A percentile compares a stretch with the other conserved stretches of the same genome.
These are phyloP conservation scores for Eleutherodactylus coqui DNA, from an alignment of 2,797 vertebrate species.

Conservation along the genomic window DNA sequence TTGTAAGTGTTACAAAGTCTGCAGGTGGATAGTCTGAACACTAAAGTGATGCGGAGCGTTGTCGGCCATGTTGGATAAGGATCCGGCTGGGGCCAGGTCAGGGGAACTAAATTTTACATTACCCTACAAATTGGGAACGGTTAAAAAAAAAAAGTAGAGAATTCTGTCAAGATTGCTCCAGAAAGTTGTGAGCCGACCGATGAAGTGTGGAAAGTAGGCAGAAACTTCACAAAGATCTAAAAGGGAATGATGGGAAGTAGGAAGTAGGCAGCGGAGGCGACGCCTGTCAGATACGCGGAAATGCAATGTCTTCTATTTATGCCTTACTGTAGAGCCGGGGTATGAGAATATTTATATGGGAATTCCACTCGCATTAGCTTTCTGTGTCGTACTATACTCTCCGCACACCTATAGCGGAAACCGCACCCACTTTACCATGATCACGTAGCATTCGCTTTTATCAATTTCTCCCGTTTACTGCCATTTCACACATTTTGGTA, in stretches of 20 bases:
- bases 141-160: not conserved
- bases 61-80: not conserved
- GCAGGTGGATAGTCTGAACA: slow-evolving; percentile 34
- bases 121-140: not conserved
- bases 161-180: slow-evolving; percentile 16
- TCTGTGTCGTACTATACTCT: not conserved
- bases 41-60: slow-evolving; percentile 34
- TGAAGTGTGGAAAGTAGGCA: slow-evolving; percentile 14
- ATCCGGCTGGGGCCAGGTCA: not conserved
- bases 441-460: not conserved
- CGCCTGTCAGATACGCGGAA: not conserved
- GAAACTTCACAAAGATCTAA: slow-evolving; percentile 3
- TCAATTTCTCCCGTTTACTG: no score
- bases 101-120: slow-evolving; percentile 9
- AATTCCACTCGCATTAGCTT: not conserved
- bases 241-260: not conserved
- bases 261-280: not conserved
- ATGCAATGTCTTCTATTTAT: not conserved
- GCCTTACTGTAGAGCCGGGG: not conserved
- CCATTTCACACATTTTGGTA: no score
- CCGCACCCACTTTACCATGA: not conserved
- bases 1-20: slow-evolving; percentile 52
- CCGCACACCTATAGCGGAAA: not conserved
- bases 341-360: not conserved
- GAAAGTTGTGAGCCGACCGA: slow-evolving; percentile 10